These are phyloP conservation scores for Homarus gammarus DNA, from an alignment of 2,888 invertebrate species.

Conservation along the genomic window DNA sequence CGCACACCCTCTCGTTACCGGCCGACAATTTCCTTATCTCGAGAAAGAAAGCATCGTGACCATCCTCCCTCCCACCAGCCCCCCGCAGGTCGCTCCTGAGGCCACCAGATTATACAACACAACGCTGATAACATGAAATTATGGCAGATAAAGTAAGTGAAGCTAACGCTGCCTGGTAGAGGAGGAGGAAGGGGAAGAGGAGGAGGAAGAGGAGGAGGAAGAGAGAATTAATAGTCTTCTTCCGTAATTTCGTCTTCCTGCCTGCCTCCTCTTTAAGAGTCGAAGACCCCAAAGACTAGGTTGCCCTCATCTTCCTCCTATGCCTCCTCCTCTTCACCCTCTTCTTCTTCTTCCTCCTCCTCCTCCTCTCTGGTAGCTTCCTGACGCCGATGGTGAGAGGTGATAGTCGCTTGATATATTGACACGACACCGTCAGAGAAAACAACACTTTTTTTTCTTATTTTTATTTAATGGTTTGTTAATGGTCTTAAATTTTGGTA, in stretches of 20 bases:
- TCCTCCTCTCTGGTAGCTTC: neutral
- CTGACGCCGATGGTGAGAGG: slow-evolving; percentile 54
- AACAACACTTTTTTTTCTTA: neutral
- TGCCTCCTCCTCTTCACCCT: neutral
- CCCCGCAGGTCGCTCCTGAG: slow-evolving; percentile 45
- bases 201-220: slow-evolving; percentile 8
- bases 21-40: slow-evolving; percentile 50
- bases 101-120: slow-evolving; percentile 51
- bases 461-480: no score
- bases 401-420: slow-evolving; percentile 28
- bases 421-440: slow-evolving; percentile 12
- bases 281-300: neutral
- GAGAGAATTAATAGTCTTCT: neutral
- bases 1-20: neutral
- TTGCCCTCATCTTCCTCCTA: neutral
- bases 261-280: neutral
- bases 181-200: slow-evolving; percentile 31
- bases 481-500: no score
- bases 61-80: slow-evolving; percentile 5
- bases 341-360: neutral
- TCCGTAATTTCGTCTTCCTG: neutral
- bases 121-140: slow-evolving; percentile 52
- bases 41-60: slow-evolving; percentile 56
- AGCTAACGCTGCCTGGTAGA: slow-evolving; percentile 42
- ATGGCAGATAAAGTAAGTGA: slow-evolving; percentile 56